Percentiles rank a stretch among this genome's conserved stretches.
These are phyloP conservation scores for Caenorhabditis uteleia DNA, from an alignment of 2,888 invertebrate genomes.

Conservation along the genomic window DNA sequence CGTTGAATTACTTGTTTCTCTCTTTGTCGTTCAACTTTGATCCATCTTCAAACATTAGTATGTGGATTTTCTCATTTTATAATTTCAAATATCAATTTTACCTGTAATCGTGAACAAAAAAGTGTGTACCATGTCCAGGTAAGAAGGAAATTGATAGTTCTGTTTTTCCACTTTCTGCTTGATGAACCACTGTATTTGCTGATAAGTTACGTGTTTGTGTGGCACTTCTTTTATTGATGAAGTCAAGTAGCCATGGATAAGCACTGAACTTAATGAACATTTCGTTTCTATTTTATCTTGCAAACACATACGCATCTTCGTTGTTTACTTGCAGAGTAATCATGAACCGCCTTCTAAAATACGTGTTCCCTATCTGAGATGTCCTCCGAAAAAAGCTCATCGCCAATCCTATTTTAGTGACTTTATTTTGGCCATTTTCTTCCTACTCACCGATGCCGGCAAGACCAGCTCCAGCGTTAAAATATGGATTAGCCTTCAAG, in stretches of 20 bases:
- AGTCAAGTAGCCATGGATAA: slow-evolving; percentile 67
- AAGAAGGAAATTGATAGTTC: slow-evolving; percentile 53
- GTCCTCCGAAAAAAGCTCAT: slow-evolving; percentile 43
- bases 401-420: slow-evolving; percentile 42
- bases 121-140: slow-evolving; percentile 66
- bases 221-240: slow-evolving; percentile 61
- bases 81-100: not conserved
- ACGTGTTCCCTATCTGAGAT: slow-evolving; percentile 53
- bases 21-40: slow-evolving; percentile 61
- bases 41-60: slow-evolving; percentile 38
- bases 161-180: slow-evolving; percentile 62
- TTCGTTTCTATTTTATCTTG: not conserved
- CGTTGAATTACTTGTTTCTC: slow-evolving; percentile 63
- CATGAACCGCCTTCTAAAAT: slow-evolving; percentile 59
- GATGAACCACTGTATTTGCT: slow-evolving; percentile 48
- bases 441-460: slow-evolving; percentile 62
- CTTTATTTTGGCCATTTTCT: not conserved
- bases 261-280: slow-evolving; percentile 43
- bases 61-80: not conserved
- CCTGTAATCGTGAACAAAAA: slow-evolving; percentile 57
- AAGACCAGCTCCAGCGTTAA: slow-evolving; percentile 66
- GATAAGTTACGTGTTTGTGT: slow-evolving; percentile 55
- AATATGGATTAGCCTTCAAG: slow-evolving; percentile 59
- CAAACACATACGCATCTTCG: slow-evolving; percentile 59
- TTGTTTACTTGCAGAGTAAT: slow-evolving; percentile 61